Conservation (phyloP, 2,888 invertebrate species). For the Chromoteleia sp. region DNA sequence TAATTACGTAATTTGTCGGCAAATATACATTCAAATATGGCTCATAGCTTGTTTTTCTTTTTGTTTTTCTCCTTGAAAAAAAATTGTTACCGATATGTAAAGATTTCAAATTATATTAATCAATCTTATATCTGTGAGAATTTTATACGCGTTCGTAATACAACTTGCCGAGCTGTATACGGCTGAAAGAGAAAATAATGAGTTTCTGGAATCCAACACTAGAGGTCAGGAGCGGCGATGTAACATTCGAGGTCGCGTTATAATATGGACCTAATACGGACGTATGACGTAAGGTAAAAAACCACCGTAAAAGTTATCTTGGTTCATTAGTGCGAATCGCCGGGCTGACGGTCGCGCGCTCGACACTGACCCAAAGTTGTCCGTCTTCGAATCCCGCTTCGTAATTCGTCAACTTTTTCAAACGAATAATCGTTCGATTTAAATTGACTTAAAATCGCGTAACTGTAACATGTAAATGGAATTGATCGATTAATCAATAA, state of each 20-base stretch:
- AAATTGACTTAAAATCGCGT: no score
- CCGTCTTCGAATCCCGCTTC: constrained; percentile 9
- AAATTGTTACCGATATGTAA: neutral
- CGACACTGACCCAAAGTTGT: constrained; percentile 50
- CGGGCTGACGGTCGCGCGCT: constrained; percentile 36
- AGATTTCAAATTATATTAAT: constrained; percentile 13
- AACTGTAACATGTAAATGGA: no score
- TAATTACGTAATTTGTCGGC: no score
- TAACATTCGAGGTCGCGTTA: constrained; percentile 51
- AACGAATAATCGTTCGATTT: no score
- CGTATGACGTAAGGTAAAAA: constrained; percentile 67
- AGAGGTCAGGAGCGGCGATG: constrained; percentile 52
- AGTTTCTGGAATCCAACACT: constrained; percentile 48
- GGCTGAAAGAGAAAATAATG: constrained; percentile 48
- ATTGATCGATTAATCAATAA: no score
- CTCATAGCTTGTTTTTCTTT: no score
- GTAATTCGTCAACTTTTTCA: constrained; percentile 13
- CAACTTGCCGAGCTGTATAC: constrained; percentile 7
- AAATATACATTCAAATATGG: no score
- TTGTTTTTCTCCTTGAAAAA: neutral
- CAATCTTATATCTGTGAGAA: neutral
- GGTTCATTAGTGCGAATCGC: constrained; percentile 61
- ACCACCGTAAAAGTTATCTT: constrained; percentile 65
- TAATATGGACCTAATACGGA: constrained; percentile 64
- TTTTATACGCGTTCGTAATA: constrained; percentile 5